Conservation (phyloP, 2,797 vertebrate species). For the Odontamblyopus lacepedii region DNA sequence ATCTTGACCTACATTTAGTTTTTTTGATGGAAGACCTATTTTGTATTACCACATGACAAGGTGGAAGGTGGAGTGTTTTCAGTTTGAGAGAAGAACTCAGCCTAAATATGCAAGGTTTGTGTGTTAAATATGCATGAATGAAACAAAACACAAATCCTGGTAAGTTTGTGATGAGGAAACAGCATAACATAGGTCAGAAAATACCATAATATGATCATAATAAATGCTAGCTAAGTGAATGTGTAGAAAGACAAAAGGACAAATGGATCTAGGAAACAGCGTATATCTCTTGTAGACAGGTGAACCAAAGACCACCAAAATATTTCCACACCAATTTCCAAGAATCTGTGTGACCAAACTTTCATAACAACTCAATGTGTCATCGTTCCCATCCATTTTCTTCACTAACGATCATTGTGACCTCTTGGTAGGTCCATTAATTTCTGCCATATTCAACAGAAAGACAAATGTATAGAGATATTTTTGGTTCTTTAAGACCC, state of each 20-base stretch:
- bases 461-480: conserved; percentile 33
- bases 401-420: not conserved
- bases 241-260: not conserved
- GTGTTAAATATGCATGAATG: too few relatives aligned
- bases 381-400: not conserved
- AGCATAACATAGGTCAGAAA: too few relatives aligned
- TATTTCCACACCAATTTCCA: not conserved
- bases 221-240: not conserved
- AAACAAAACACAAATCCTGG: too few relatives aligned
- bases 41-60: too few relatives aligned
- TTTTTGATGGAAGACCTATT: too few relatives aligned
- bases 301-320: not conserved
- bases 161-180: too few relatives aligned
- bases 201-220: not conserved
- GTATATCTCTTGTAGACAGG: not conserved
- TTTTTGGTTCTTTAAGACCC: conserved; percentile 26
- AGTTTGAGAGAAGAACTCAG: too few relatives aligned
- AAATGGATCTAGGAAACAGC: not conserved
- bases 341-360: not conserved
- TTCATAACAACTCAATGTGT: not conserved
- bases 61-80: too few relatives aligned
- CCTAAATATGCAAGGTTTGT: too few relatives aligned
- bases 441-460: conserved; percentile 33
- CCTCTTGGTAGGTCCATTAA: conserved; percentile 8
- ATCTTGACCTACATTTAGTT: too few relatives aligned